Conservation (phyloP, 2,888 invertebrate species). For the Amiota communis region DNA sequence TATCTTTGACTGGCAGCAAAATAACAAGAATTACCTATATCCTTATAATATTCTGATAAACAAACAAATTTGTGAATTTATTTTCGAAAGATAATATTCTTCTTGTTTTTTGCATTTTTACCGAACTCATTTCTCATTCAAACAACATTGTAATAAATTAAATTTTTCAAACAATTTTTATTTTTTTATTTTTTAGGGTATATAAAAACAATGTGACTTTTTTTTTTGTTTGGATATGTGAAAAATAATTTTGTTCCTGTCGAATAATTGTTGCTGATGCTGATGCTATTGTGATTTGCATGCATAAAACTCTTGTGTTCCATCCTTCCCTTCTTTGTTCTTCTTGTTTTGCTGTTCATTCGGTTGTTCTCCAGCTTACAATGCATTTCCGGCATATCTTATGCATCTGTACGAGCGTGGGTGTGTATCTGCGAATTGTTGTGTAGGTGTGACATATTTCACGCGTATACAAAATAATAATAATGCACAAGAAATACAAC, state of each 20-base stretch:
- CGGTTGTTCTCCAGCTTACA: constrained; percentile 17
- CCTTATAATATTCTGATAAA: too few species aligned
- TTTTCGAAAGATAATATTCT: too few species aligned
- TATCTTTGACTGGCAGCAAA: too few species aligned
- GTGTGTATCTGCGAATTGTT: background rate
- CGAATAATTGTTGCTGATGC: constrained; percentile 27
- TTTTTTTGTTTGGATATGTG: constrained; percentile 4
- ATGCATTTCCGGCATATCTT: constrained; percentile 13
- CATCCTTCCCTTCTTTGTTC: background rate
- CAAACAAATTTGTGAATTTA: too few species aligned
- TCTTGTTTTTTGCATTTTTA: too few species aligned
- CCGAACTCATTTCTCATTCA: background rate
- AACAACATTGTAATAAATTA: background rate
- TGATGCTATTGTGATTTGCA: constrained; percentile 21
- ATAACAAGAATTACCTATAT: too few species aligned
- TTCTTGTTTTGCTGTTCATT: background rate
- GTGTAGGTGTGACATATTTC: constrained; percentile 24
- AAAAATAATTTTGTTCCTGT: constrained; percentile 17
- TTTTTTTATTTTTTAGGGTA: background rate
- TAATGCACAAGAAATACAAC: constrained; percentile 8
- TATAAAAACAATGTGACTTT: too few species aligned
- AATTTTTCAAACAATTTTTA: background rate
- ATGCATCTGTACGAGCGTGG: background rate
- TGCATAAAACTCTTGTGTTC: background rate
- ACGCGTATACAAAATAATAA: constrained; percentile 28